A percentile compares a stretch with the other conserved stretches of the same genome.
phyloP scores from a whole-genome alignment of 2,797 vertebrate species.

The Neoniphon sammara region DNA sequence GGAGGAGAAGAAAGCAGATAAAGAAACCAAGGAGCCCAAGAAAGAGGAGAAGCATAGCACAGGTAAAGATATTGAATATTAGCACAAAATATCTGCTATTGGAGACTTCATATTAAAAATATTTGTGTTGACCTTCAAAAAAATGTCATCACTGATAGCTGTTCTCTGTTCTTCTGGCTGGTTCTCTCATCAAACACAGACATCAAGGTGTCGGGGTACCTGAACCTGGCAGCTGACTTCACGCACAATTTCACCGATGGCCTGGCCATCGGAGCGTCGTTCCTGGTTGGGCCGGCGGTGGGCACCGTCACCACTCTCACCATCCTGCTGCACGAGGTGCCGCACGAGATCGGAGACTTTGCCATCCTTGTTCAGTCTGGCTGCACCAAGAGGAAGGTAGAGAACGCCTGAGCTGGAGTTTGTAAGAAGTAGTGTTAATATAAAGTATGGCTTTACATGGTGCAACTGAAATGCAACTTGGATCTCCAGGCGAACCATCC shows the following conservation, averaged over 20 bases:
- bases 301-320: slow-evolving; percentile 90
- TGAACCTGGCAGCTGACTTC: slow-evolving; percentile 93
- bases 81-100: too few relatives aligned
- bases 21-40: slow-evolving; percentile 49
- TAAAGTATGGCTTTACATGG: background rate
- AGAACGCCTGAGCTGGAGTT: background rate
- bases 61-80: slow-evolving; percentile 54
- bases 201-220: slow-evolving; percentile 91
- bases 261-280: slow-evolving; percentile 92
- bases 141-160: too few relatives aligned
- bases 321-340: slow-evolving; percentile 93
- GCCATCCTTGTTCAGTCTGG: slow-evolving; percentile 94
- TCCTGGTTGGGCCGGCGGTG: slow-evolving; percentile 85
- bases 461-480: too few relatives aligned
- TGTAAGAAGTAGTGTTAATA: too few relatives aligned
- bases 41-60: slow-evolving; percentile 62
- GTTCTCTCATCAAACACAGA: slow-evolving; percentile 66
- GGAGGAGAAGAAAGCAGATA: slow-evolving; percentile 56
- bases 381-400: slow-evolving; percentile 91
- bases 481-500: too few relatives aligned
- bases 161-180: background rate
- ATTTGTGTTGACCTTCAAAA: too few relatives aligned
- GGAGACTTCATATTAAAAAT: too few relatives aligned
- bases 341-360: slow-evolving; percentile 94
- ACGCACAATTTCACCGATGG: slow-evolving; percentile 95